phyloP scores from a whole-genome alignment of 2,113 vertebrate genomes.

The Cyanoramphus novaezelandiae region DNA sequence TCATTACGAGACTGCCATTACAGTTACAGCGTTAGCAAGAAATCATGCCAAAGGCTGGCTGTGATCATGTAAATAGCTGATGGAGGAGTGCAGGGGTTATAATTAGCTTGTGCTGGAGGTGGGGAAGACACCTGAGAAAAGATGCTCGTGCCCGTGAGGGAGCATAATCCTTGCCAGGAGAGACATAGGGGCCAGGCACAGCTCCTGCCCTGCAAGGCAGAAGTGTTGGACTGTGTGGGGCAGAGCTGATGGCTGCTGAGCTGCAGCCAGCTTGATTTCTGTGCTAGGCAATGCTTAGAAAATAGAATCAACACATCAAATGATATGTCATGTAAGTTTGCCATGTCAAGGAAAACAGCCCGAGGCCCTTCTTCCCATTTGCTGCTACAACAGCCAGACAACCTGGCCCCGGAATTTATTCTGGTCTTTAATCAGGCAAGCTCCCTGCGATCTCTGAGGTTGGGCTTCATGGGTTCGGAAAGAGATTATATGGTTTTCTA shows the following conservation, averaged over 20 bases:
- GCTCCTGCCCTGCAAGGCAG: neutral
- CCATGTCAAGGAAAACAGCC: slow-evolving; percentile 61
- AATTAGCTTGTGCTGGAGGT: neutral
- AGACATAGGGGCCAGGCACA: neutral
- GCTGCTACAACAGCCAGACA: slow-evolving; percentile 43
- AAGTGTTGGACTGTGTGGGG: neutral
- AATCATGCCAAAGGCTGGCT: neutral
- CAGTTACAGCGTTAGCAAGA: neutral
- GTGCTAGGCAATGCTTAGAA: slow-evolving; percentile 16
- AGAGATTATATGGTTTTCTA: neutral
- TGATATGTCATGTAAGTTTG: slow-evolving; percentile 53
- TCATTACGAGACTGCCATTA: neutral
- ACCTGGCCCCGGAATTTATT: slow-evolving; percentile 51
- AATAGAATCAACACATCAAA: slow-evolving; percentile 63
- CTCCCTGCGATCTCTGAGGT: slow-evolving; percentile 32
- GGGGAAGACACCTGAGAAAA: neutral
- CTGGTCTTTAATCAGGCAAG: slow-evolving; percentile 52
- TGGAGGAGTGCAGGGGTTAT: neutral
- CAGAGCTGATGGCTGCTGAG: neutral
- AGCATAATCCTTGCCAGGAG: neutral
- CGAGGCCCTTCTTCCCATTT: slow-evolving; percentile 34
- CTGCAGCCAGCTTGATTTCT: slow-evolving; percentile 11
- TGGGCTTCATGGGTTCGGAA: neutral
- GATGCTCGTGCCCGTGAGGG: neutral
- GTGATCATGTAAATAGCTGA: neutral